phyloP scores from a whole-genome alignment of 23 tunicate genomes.

The Clavelina lepadiformis region DNA sequence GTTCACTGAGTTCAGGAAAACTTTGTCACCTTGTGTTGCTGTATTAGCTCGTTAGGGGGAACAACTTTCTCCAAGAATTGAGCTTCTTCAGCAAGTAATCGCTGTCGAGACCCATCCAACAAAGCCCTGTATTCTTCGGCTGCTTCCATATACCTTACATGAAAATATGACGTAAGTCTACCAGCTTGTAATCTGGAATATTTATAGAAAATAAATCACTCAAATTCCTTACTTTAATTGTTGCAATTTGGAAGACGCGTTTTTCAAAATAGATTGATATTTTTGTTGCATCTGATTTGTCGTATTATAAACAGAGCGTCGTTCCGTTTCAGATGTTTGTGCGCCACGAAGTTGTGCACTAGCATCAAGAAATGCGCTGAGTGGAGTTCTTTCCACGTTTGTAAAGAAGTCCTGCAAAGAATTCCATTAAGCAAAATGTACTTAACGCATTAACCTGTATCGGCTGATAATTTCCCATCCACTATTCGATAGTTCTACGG shows the following conservation, averaged over 20 bases:
- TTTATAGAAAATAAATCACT: too few relatives aligned
- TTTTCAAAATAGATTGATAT: slow-evolving; percentile 28
- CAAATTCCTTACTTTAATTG: slow-evolving; percentile 55
- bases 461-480: too few relatives aligned
- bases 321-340: slow-evolving; percentile 37
- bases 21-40: slow-evolving; percentile 45
- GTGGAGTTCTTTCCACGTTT: slow-evolving; percentile 31
- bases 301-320: slow-evolving; percentile 44
- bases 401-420: slow-evolving; percentile 44
- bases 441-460: too few relatives aligned
- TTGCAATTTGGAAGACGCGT: slow-evolving; percentile 34
- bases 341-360: slow-evolving; percentile 43
- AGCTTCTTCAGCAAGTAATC: slow-evolving; percentile 38
- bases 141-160: slow-evolving; percentile 56
- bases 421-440: too few relatives aligned
- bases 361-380: slow-evolving; percentile 38
- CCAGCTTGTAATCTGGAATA: too few relatives aligned
- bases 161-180: too few relatives aligned
- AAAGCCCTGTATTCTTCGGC: slow-evolving; percentile 32
- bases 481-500: too few relatives aligned
- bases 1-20: too few relatives aligned
- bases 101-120: slow-evolving; percentile 16
- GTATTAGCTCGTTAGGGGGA: slow-evolving; percentile 23
- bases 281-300: slow-evolving; percentile 64
- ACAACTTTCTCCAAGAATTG: slow-evolving; percentile 10